Evolutionary conservation across 1,140 invertebrate genomes (phyloP), one percentile per base, ranked within the genome.

Genomic region (Hesperophylax magnus): DNA sequence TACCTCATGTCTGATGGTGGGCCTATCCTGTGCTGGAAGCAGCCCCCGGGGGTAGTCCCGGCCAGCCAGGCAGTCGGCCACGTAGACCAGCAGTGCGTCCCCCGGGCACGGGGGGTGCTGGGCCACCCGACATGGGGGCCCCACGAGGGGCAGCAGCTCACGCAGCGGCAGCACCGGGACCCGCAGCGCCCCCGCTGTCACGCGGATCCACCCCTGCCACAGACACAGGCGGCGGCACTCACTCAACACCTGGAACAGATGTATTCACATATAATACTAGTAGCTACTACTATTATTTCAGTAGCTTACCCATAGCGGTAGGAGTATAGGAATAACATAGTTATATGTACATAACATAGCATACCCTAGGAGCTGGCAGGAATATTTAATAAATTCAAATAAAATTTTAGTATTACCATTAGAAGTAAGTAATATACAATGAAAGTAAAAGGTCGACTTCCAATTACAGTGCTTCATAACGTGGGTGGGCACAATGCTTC

Each of bases 51-150:
- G 98, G 91, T 98, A 99, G 2, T 95, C 95, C 78, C 97, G 91
- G 2, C 98, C 98, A 22, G 96, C 95, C 82, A 99, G 91, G 87
- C 98, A 99, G 86, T 97, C 98, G 76, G 97, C 98, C 56, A 95
- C 92, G 86, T 98, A 99, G 14, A 99, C 95, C 72, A 99, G 88
- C 76, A 99, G 89, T 84, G 97, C 97, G 85, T 98, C 98, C 18
- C 98, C 98, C 65, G 88, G 88, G 84, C 88, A 88, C 34, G 27
- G 47, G 27, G 79, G 47, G 76, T 80, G 79, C 69, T 79, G 31
- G 60, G 79, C 27, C 47, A 77, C 75, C 15, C 81, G 74, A 78
- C 86, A 86, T 15, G 52, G 18, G 7, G 56, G n/a, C 9, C 74
- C 76, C 81, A 88, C 84, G 79, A 86, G 78, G 71, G 80, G 52